Percentiles rank a stretch among this genome's conserved stretches.
Conservation (phyloP, 2,888 invertebrate species). For the Phragmatobia fuliginosa region DNA sequence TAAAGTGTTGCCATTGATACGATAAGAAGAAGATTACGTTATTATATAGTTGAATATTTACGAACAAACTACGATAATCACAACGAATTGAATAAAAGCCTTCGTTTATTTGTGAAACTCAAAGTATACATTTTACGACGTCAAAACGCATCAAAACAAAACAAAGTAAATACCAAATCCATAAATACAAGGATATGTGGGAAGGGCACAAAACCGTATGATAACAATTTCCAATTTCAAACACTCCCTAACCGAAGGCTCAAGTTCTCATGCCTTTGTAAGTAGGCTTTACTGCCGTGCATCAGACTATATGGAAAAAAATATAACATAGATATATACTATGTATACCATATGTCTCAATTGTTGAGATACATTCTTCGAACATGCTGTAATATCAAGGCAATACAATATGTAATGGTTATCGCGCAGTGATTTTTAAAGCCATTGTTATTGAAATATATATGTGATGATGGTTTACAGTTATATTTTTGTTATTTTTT, state of each 20-base stretch:
- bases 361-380: not conserved
- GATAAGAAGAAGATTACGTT: too few relatives aligned
- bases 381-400: not conserved
- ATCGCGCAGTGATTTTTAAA: not conserved
- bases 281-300: constrained; percentile 60
- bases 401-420: not conserved
- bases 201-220: constrained; percentile 50
- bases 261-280: constrained; percentile 70
- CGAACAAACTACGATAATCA: not conserved
- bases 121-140: constrained; percentile 32
- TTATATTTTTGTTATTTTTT: too few relatives aligned
- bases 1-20: too few relatives aligned
- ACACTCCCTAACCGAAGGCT: constrained; percentile 58
- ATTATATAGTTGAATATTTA: not conserved
- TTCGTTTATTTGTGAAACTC: not conserved
- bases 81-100: not conserved
- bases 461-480: too few relatives aligned
- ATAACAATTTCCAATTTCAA: constrained; percentile 65
- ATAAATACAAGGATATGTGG: constrained; percentile 51
- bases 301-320: constrained; percentile 51
- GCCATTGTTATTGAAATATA: not conserved
- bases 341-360: constrained; percentile 8
- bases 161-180: constrained; percentile 51
- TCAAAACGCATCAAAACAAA: constrained; percentile 46
- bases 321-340: constrained; percentile 15